These are phyloP conservation scores for Benitochromis conjunctus DNA, from an alignment of 2,113 vertebrate genomes.

Conservation along the genomic window DNA sequence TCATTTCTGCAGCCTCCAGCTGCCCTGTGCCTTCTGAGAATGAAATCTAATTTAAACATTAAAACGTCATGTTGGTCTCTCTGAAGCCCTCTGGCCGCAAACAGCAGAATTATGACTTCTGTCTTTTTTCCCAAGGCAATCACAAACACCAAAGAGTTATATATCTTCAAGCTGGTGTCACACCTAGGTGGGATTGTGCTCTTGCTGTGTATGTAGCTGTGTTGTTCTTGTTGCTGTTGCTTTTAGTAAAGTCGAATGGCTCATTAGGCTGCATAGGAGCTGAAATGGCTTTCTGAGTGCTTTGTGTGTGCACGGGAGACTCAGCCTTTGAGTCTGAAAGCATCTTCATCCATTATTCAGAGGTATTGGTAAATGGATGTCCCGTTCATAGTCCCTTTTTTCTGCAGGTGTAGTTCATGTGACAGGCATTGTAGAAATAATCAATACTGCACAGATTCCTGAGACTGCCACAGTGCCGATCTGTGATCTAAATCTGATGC, in stretches of 20 bases:
- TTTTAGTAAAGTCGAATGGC: slow-evolving; percentile 37
- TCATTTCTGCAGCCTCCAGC: slow-evolving; percentile 35
- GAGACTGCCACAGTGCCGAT: background rate
- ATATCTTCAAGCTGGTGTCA: slow-evolving; percentile 29
- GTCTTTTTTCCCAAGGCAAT: slow-evolving; percentile 32
- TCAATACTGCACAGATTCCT: background rate
- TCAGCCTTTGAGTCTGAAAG: slow-evolving; percentile 49
- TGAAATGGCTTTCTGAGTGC: slow-evolving; percentile 45
- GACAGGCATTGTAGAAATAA: background rate
- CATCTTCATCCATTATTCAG: slow-evolving; percentile 65
- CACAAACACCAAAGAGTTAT: slow-evolving; percentile 13
- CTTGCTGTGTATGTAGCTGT: background rate
- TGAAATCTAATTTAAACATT: slow-evolving; percentile 65
- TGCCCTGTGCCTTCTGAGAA: slow-evolving; percentile 10
- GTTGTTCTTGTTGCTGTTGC: background rate
- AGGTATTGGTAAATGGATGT: slow-evolving; percentile 47
- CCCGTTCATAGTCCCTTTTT: background rate
- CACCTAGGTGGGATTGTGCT: background rate
- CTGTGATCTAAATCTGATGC: background rate
- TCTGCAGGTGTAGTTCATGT: background rate
- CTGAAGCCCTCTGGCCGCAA: slow-evolving; percentile 17
- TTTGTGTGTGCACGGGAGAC: slow-evolving; percentile 24
- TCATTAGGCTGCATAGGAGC: slow-evolving; percentile 46
- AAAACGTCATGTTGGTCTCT: slow-evolving; percentile 39
- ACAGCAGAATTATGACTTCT: slow-evolving; percentile 53